A percentile compares a stretch with the other conserved stretches of the same genome.
Conservation (phyloP, 2,113 vertebrate species). For the Siniperca knerii region DNA sequence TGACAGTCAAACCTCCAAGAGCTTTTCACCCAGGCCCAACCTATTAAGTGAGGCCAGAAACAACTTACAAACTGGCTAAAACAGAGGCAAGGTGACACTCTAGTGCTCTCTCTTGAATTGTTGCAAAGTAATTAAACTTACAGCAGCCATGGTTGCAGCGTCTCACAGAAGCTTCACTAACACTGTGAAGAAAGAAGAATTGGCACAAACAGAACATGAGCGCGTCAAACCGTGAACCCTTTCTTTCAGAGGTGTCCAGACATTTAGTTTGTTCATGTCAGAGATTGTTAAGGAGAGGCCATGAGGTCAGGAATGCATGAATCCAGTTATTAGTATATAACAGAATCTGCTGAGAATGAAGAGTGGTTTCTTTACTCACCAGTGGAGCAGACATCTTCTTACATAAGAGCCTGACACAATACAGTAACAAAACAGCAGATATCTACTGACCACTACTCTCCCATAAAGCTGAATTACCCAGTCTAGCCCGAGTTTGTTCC, state of each 20-base stretch:
- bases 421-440: not conserved
- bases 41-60: conserved; percentile 15
- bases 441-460: not conserved
- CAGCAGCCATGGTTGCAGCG: conserved; percentile 82
- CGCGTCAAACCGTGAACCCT: not conserved
- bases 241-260: not conserved
- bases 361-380: not conserved
- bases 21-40: not conserved
- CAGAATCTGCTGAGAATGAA: not conserved
- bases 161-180: conserved; percentile 62
- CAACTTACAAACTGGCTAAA: not conserved
- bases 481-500: not conserved
- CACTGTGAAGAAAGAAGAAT: conserved; percentile 47
- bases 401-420: not conserved
- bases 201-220: conserved; percentile 6
- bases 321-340: not conserved
- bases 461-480: not conserved
- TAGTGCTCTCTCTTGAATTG: not conserved
- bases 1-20: conserved; percentile 25
- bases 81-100: conserved; percentile 13
- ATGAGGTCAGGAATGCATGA: not conserved
- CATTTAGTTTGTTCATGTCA: not conserved
- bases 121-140: conserved; percentile 70
- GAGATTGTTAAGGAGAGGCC: not conserved
- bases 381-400: conserved; percentile 27